These are phyloP conservation scores for Magallana ariakensis DNA, from an alignment of 1,140 invertebrate genomes.

Conservation along the genomic window DNA sequence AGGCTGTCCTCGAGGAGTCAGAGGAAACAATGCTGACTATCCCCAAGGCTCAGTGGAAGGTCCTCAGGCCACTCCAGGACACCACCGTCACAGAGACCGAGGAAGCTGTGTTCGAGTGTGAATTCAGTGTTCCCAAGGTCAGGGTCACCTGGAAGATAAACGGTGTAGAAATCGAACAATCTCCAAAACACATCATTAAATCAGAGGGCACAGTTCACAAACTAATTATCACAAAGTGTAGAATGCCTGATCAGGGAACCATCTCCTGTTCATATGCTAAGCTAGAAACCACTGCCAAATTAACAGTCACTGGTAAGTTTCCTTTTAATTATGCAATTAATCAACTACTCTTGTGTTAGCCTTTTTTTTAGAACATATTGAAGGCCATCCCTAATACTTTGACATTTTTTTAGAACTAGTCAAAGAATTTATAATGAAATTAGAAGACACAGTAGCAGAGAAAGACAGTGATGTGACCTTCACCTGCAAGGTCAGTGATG, in stretches of 20 bases:
- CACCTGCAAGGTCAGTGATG: slow-evolving; percentile 75
- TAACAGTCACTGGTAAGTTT: slow-evolving; percentile 74
- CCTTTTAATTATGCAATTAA: background rate
- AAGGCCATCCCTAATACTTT: background rate
- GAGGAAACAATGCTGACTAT: slow-evolving; percentile 69
- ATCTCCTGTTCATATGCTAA: slow-evolving; percentile 74
- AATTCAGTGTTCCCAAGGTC: slow-evolving; percentile 76
- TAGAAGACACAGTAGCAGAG: slow-evolving; percentile 70
- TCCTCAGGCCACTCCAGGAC: slow-evolving; percentile 75
- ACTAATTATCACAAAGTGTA: slow-evolving; percentile 72
- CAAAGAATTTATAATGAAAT: slow-evolving; percentile 72
- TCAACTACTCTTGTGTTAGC: too few species aligned
- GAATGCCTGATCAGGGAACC: slow-evolving; percentile 71
- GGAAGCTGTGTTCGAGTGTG: slow-evolving; percentile 77
- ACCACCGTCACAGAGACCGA: slow-evolving; percentile 76
- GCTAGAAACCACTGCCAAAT: slow-evolving; percentile 71
- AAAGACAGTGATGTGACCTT: slow-evolving; percentile 74
- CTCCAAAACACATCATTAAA: slow-evolving; percentile 74
- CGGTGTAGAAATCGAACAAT: slow-evolving; percentile 71
- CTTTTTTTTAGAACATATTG: background rate
- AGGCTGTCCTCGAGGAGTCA: slow-evolving; percentile 62
- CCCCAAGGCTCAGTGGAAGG: slow-evolving; percentile 77
- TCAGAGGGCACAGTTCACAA: slow-evolving; percentile 73
- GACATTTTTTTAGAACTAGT: slow-evolving; percentile 66
- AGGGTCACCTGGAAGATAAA: slow-evolving; percentile 75